Evolutionary conservation across 2,888 invertebrate species (phyloP), one percentile per base, ranked within the genome.

Genomic region (Sphaeridia pumilis): DNA sequence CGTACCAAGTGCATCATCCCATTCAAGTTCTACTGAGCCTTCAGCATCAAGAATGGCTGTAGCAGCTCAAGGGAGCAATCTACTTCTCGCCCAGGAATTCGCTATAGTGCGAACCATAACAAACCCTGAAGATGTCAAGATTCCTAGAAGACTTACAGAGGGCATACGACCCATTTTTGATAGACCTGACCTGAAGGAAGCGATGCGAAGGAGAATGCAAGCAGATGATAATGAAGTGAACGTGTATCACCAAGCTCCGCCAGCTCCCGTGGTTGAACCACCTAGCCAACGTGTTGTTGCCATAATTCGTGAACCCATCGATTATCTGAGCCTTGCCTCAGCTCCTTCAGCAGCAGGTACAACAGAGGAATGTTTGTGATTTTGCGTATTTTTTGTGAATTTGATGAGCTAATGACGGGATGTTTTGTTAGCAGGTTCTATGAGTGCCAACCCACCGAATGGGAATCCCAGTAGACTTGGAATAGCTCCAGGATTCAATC

Each of bases 151-250:
- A 4, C 41, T 55, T 3, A 49, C 51, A 20, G 64, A 64, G 57
- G 64, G 64, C 3, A 46, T 54, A 10, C 55, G 57, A 17, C 59
- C 61, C 17, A 61, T 64, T 28, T 64, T 64, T 54, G 64, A 63
- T n/a, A 46, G 64, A 21, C 59, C 56, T 7, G 64, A 64, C 43
- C 52, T 64, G 12, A 49, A 58, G 10, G 64, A 64, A 38, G 52
- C 60, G 4, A 60, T 64, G 51, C 20, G 35, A 4, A 48, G 57
- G n/a, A 26, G 64, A 34, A 61, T 60, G 54, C 44, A 56, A 21
- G 36, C 55, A 2, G 59, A 57, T 27, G 57, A 59, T 28, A 59
- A 61, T 35, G 62, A 64, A 42, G 59, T 59, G 12, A 55, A 57
- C 46, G 57, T 58, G 12, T 53, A 54, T 24, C 31, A 38, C 17